phyloP scores from a whole-genome alignment of 2,113 vertebrate genomes.

The Cheirogaleus medius region DNA sequence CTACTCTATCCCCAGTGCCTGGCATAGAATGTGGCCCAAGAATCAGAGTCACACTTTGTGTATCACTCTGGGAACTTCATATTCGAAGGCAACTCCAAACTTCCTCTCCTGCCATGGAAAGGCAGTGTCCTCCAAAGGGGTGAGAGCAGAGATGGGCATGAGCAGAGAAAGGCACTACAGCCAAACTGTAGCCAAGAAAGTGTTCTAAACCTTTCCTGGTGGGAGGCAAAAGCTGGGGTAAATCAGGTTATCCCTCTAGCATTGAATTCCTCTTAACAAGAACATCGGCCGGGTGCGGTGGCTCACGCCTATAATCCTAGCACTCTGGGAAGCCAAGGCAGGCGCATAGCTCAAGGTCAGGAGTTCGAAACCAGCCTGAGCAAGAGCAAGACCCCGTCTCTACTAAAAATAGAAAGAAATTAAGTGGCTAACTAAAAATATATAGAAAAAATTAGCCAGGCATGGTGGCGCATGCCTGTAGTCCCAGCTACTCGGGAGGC shows the following conservation, averaged over 20 bases:
- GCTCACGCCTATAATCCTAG: too few species aligned
- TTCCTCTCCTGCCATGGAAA: not conserved
- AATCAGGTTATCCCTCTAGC: not conserved
- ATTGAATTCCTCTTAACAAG: conserved; percentile 40
- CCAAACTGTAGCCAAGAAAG: not conserved
- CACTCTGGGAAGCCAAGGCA: too few species aligned
- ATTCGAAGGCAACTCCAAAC: not conserved
- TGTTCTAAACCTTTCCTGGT: not conserved
- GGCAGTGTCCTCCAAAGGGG: not conserved
- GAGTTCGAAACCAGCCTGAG: too few species aligned
- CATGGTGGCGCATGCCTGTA: too few species aligned
- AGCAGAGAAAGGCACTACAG: not conserved
- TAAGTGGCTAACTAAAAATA: too few species aligned
- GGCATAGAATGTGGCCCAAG: not conserved
- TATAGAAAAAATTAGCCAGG: too few species aligned
- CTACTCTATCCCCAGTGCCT: not conserved
- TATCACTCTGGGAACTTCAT: not conserved
- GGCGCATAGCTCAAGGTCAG: too few species aligned
- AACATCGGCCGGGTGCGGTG: not conserved
- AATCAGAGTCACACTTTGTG: not conserved
- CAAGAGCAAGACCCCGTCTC: too few species aligned
- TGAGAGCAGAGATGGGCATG: not conserved
- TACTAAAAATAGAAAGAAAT: too few species aligned
- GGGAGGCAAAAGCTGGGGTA: not conserved
- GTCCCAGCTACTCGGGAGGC: too few species aligned